A percentile compares a stretch with the other conserved stretches of the same genome.
These are phyloP conservation scores for Mactromeris polynyma DNA, from an alignment of 2,888 invertebrate genomes.

Conservation along the genomic window DNA sequence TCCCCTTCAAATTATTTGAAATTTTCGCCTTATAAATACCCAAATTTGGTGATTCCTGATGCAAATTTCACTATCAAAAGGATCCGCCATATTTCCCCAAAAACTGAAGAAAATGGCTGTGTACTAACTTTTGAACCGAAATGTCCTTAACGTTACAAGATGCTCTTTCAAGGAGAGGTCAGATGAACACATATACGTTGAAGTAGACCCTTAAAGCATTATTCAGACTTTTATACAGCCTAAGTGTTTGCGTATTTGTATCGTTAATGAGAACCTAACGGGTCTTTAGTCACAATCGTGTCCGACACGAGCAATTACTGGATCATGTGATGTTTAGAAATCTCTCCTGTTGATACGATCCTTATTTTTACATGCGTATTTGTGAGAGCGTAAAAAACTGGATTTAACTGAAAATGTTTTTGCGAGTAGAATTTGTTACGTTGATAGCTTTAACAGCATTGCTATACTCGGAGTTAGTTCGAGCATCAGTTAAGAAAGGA, in stretches of 20 bases:
- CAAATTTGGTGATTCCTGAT: no score
- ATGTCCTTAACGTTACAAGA: no score
- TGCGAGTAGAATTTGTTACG: no score
- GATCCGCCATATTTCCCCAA: no score
- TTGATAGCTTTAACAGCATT: background rate
- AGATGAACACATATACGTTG: background rate
- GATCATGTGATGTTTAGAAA: background rate
- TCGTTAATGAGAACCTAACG: background rate
- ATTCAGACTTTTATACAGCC: background rate
- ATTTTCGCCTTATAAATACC: no score
- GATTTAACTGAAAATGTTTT: no score
- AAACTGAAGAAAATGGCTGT: no score
- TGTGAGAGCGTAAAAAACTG: background rate
- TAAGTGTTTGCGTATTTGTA: background rate
- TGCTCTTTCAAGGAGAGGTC: no score
- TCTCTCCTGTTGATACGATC: background rate
- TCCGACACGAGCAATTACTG: background rate
- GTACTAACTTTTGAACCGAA: no score
- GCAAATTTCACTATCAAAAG: no score
- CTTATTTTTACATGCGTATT: background rate
- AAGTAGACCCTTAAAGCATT: background rate
- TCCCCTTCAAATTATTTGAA: no score
- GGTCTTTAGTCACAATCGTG: background rate
- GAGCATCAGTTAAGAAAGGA: conserved; percentile 26
- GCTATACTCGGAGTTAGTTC: background rate